These are phyloP conservation scores for Percopsis omiscomaycus DNA, from an alignment of 2,797 vertebrate genomes.

Conservation along the genomic window DNA sequence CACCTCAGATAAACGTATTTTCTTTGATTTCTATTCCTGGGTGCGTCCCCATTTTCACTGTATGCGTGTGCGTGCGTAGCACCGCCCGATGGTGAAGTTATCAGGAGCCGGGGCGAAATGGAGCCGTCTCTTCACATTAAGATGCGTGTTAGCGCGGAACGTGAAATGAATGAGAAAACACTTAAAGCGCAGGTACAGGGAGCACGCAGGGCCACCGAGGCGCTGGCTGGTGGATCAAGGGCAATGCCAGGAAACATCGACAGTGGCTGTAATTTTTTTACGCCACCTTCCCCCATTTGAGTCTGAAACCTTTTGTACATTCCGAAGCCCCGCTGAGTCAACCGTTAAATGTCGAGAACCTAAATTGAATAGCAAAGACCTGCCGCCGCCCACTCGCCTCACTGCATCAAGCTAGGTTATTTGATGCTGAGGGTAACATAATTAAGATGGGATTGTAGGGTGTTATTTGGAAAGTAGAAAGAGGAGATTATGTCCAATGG, in stretches of 20 bases:
- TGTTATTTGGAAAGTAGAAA: constrained; percentile 11
- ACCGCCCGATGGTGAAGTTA: constrained; percentile 52
- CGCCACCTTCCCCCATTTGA: constrained; percentile 35
- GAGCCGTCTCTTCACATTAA: constrained; percentile 71
- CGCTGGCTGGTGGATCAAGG: constrained; percentile 31
- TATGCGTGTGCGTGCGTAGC: no score
- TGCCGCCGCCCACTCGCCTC: constrained; percentile 5
- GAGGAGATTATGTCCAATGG: background rate
- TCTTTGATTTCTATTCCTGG: no score
- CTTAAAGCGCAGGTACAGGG: constrained; percentile 17
- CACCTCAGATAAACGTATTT: no score
- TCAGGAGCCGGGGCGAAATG: constrained; percentile 55
- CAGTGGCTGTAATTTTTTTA: constrained; percentile 36
- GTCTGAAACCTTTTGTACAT: constrained; percentile 45
- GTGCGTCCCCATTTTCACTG: no score
- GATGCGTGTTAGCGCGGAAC: constrained; percentile 51
- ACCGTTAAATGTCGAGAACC: constrained; percentile 46
- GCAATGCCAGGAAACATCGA: constrained; percentile 43
- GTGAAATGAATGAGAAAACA: constrained; percentile 59
- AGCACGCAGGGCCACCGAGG: background rate
- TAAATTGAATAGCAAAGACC: constrained; percentile 38
- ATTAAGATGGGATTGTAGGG: constrained; percentile 7
- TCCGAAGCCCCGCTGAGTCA: constrained; percentile 30
- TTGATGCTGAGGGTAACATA: constrained; percentile 6
- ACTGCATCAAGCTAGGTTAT: constrained; percentile 15